Evolutionary conservation across 92 coral and sea anemone species (phyloP).

Genomic region (Blastomussa wellsi): DNA sequence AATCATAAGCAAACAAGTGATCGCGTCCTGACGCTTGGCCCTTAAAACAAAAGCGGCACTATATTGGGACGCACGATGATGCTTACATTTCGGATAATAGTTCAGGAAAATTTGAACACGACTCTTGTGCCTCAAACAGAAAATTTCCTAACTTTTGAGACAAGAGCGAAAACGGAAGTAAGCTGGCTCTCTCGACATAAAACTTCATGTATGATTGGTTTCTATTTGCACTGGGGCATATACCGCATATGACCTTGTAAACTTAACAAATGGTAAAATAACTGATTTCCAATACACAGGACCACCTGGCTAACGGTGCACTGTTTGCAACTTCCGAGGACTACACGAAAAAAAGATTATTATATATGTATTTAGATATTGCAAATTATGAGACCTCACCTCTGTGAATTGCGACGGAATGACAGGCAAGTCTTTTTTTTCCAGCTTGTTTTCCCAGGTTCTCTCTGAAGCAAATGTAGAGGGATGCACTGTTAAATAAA

Average conservation of each 20-base stretch:
- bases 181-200: background rate
- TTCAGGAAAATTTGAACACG: background rate
- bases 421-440: background rate
- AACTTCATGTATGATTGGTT: background rate
- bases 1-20: background rate
- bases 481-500: background rate
- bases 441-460: background rate
- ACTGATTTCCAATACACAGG: slow-evolving; percentile 1
- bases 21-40: slow-evolving; percentile 26
- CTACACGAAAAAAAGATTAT: background rate
- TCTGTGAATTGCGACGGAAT: background rate
- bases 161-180: background rate
- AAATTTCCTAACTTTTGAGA: background rate
- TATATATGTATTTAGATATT: too few species aligned
- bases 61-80: background rate
- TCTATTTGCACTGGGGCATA: background rate
- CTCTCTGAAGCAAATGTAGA: slow-evolving; percentile 11
- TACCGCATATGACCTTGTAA: background rate
- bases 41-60: slow-evolving; percentile 14
- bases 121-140: background rate
- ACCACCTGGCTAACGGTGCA: background rate
- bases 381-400: background rate
- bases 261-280: slow-evolving; percentile 11
- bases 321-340: background rate
- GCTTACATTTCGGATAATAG: slow-evolving; percentile 12